Evolutionary conservation across 2,888 invertebrate genomes (phyloP).

Genomic region (Neoitamus cyanurus): DNA sequence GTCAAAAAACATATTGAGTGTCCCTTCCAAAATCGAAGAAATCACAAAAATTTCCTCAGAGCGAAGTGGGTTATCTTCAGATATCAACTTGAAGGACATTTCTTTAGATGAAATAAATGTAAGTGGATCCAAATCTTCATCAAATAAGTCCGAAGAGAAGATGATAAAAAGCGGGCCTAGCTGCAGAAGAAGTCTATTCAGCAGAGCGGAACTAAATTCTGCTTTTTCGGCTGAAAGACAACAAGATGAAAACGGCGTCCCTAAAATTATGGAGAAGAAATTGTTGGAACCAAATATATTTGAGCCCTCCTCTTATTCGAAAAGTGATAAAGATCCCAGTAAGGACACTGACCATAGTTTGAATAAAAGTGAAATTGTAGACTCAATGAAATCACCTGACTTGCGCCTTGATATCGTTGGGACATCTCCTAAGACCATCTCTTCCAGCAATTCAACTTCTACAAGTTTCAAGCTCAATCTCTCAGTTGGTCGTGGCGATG

Average conservation of each 20-base stretch:
- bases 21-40: background rate
- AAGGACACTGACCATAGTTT: background rate
- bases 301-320: conserved; percentile 3
- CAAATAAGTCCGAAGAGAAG: background rate
- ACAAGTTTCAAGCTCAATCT: conserved; percentile 25
- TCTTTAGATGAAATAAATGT: conserved; percentile 49
- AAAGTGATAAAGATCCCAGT: background rate
- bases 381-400: background rate
- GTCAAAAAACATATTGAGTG: background rate
- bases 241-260: background rate
- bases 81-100: conserved; percentile 50
- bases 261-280: background rate
- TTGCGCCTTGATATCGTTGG: background rate
- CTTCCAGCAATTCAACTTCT: conserved; percentile 15
- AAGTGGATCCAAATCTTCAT: conserved; percentile 46
- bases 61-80: conserved; percentile 34
- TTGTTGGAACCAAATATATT: background rate
- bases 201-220: background rate
- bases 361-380: background rate
- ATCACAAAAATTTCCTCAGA: background rate
- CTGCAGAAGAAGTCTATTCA: background rate
- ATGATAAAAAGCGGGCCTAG: background rate
- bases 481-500: background rate
- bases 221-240: background rate
- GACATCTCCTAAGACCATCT: background rate